Evolutionary conservation across 2,888 invertebrate genomes (phyloP).

Genomic region (Andrena chrysosceles): DNA sequence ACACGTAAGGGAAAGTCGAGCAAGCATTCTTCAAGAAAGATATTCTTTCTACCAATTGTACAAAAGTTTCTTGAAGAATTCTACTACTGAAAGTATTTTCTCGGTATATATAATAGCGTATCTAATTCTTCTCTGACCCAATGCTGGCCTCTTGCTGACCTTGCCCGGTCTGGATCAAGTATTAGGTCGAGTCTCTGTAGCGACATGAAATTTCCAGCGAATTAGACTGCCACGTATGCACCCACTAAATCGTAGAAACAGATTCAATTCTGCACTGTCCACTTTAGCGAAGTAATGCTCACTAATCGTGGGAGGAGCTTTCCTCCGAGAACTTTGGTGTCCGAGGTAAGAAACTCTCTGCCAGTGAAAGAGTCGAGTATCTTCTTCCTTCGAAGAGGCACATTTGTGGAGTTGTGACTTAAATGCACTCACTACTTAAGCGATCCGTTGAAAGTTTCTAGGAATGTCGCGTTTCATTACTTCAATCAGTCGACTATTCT

Average conservation of each 20-base stretch:
- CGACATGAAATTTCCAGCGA: not conserved
- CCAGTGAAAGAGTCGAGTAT: constrained; percentile 35
- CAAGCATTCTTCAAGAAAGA: not conserved
- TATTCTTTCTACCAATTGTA: not conserved
- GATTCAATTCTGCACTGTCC: not conserved
- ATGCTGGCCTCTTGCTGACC: not conserved
- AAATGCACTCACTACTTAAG: constrained; percentile 70
- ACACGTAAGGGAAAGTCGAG: not conserved
- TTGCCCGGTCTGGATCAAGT: not conserved
- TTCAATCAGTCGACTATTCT: constrained; percentile 22
- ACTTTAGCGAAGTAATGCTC: not conserved
- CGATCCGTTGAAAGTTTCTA: constrained; percentile 36
- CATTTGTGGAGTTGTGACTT: constrained; percentile 51
- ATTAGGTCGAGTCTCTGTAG: not conserved
- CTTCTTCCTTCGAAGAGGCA: not conserved
- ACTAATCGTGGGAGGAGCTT: too few relatives aligned
- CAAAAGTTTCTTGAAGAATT: constrained; percentile 10
- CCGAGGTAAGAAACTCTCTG: constrained; percentile 1
- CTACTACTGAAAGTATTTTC: not conserved
- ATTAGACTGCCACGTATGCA: not conserved
- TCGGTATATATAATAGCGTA: not conserved
- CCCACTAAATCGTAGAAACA: not conserved
- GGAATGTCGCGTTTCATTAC: constrained; percentile 1
- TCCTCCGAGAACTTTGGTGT: not conserved
- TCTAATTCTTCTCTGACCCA: not conserved